These are phyloP conservation scores for Sylvilagus bachmani DNA, from an alignment of 2,113 vertebrate species.

Conservation along the genomic window DNA sequence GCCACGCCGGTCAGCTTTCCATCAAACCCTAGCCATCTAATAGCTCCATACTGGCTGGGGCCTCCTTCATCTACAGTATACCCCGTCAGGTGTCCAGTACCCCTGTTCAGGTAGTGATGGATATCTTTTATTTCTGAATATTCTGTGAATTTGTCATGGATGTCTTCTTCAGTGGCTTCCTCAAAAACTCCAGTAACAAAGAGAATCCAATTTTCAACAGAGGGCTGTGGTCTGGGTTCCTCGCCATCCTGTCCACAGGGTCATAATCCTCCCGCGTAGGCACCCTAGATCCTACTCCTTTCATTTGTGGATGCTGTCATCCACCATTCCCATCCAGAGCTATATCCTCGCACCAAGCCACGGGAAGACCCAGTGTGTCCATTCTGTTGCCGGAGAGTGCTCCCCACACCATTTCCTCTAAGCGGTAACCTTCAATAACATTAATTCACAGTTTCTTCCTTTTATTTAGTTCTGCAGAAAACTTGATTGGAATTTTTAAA, in stretches of 20 bases:
- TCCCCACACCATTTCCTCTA: background rate
- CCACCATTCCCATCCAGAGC: background rate
- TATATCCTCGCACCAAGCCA: background rate
- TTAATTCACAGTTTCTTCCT: conserved; percentile 1
- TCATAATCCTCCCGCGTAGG: conserved; percentile 93
- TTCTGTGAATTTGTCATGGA: conserved; percentile 94
- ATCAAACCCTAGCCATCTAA: conserved; percentile 95
- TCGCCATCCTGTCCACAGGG: conserved; percentile 95
- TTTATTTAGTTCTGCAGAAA: background rate
- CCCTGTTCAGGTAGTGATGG: conserved; percentile 93
- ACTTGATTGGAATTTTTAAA: conserved; percentile 50
- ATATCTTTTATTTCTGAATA: conserved; percentile 95
- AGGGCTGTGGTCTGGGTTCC: conserved; percentile 95
- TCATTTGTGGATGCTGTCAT: conserved; percentile 96
- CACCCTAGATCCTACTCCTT: conserved; percentile 93
- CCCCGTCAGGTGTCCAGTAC: conserved; percentile 94
- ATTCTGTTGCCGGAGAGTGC: background rate
- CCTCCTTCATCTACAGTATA: conserved; percentile 95
- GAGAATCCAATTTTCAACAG: conserved; percentile 97
- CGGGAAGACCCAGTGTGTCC: too few relatives aligned
- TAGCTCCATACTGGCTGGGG: conserved; percentile 95
- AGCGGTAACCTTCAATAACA: conserved; percentile 14
- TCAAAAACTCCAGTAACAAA: conserved; percentile 95
- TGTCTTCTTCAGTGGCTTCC: conserved; percentile 95
- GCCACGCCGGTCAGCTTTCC: conserved; percentile 95